phyloP scores from a whole-genome alignment of 2,797 vertebrate genomes.

The Dromococcyx pavoninus region DNA sequence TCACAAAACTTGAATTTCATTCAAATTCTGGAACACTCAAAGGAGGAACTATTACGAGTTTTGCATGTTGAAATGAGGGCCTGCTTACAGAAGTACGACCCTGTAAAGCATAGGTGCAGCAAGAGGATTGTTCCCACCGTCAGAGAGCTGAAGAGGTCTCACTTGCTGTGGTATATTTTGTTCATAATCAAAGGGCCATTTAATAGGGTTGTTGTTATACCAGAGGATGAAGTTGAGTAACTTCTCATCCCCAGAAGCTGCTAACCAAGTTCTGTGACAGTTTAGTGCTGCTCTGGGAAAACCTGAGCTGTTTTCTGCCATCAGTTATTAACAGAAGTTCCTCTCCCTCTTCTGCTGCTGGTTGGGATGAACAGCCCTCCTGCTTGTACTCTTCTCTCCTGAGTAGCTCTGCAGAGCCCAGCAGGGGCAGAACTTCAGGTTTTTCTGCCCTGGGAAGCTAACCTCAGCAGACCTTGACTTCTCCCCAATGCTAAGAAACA shows the following conservation, averaged over 20 bases:
- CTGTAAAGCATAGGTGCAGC: background rate
- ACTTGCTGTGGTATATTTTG: background rate
- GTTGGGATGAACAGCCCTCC: background rate
- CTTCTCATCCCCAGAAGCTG: background rate
- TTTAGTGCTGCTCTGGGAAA: background rate
- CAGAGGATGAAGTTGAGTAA: background rate
- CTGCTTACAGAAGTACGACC: background rate
- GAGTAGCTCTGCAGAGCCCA: background rate
- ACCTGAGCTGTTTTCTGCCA: background rate
- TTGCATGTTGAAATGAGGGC: background rate
- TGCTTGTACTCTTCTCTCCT: background rate
- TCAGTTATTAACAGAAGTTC: background rate
- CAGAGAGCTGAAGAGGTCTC: background rate
- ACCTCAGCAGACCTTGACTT: background rate
- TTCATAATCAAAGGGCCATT: background rate
- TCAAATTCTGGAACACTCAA: background rate
- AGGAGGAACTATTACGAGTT: background rate
- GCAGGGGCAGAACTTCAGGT: background rate
- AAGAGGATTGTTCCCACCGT: background rate
- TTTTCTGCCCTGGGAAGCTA: background rate
- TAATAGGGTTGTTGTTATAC: background rate
- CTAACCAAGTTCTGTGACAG: background rate
- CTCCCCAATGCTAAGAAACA: accelerated
- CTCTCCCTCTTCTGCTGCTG: background rate
- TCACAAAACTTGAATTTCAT: background rate